Evolutionary conservation across 2,888 invertebrate genomes (phyloP).

Genomic region (Plagodis pulveraria): DNA sequence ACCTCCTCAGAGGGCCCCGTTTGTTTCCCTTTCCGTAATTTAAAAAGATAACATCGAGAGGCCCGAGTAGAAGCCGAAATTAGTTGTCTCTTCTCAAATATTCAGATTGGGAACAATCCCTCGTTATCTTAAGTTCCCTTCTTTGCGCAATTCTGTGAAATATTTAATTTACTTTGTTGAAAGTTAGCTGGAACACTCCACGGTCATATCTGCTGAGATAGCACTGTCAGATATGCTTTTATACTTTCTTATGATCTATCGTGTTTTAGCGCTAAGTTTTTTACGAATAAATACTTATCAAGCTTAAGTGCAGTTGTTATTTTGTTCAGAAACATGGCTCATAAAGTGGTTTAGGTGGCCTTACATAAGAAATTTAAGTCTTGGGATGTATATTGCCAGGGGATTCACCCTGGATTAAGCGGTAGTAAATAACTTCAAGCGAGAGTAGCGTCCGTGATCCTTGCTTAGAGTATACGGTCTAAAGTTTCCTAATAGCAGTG

Average conservation of each 20-base stretch:
- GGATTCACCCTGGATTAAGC: constrained; percentile 38
- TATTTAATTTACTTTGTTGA: constrained; percentile 44
- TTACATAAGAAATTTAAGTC: constrained; percentile 44
- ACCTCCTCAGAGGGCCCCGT: constrained; percentile 38
- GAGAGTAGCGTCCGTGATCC: constrained; percentile 8
- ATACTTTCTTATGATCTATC: constrained; percentile 10
- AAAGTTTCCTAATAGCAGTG: constrained; percentile 6
- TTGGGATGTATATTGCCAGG: constrained; percentile 42
- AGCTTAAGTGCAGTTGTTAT: not conserved
- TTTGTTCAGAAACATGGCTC: not conserved
- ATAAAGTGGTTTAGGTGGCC: constrained; percentile 29
- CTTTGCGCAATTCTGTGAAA: constrained; percentile 40
- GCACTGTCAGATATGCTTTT: constrained; percentile 8
- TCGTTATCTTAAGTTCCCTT: constrained; percentile 44
- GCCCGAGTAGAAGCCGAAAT: constrained; percentile 40
- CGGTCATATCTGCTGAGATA: constrained; percentile 24
- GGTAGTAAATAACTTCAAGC: constrained; percentile 42
- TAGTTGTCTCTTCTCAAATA: constrained; percentile 42
- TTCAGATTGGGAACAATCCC: constrained; percentile 41
- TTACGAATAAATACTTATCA: not conserved
- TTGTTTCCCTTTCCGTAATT: constrained; percentile 44
- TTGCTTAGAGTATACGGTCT: constrained; percentile 1
- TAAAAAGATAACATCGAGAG: constrained; percentile 45
- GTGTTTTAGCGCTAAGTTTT: not conserved
- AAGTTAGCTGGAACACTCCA: constrained; percentile 27